Base-by-base conservation (phyloP, 2,113 vertebrate genomes). In the Tachysurus fulvidraco region DNA sequence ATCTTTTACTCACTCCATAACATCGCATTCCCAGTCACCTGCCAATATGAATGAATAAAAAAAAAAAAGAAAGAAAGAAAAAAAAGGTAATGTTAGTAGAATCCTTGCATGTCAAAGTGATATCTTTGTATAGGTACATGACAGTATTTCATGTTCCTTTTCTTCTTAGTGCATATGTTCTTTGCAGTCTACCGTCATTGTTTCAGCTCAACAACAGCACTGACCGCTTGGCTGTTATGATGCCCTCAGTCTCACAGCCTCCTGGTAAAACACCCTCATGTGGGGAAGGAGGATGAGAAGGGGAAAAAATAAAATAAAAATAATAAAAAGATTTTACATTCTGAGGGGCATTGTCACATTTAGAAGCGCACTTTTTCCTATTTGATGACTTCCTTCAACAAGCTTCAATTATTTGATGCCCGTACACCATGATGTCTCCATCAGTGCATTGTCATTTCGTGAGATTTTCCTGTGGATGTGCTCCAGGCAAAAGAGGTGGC, bases 91-190 rank as follows among this genome's bases (percentile, higher is more conserved):
- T 25, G 90, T 88, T 87, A 82, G 90, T 94, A 92, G 92, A 92
- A 93, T 94, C 92, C 86, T 93, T 94, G 92, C 92, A 91, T 91
- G 94, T 95, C 93, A 94, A 81, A 87, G 94, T 95, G 94, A 95
- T 93, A 93, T 95, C 93, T 95, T 94, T 93, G 93, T 94, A 93
- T 93, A 93, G 93, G 93, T 94, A 93, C 93, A 94, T 93, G 93
- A 93, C 92, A 91, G 54, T 94, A 93, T 94, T 94, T 92, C 94
- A 94, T 94, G 92, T 94, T 94, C 89, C 93, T 94, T 93, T 78
- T 93, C 85, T 89, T 92, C 91, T 94, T 94, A 95, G 95, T 95
- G 95, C 94, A 95, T 94, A 94, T 92, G 94, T 93, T 95, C 91
- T 92, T 95, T 93, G 94, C 93, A 94, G 93, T 93, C 91, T 91